phyloP scores from a whole-genome alignment of 2,113 vertebrate species.

The Halichoerus grypus region DNA sequence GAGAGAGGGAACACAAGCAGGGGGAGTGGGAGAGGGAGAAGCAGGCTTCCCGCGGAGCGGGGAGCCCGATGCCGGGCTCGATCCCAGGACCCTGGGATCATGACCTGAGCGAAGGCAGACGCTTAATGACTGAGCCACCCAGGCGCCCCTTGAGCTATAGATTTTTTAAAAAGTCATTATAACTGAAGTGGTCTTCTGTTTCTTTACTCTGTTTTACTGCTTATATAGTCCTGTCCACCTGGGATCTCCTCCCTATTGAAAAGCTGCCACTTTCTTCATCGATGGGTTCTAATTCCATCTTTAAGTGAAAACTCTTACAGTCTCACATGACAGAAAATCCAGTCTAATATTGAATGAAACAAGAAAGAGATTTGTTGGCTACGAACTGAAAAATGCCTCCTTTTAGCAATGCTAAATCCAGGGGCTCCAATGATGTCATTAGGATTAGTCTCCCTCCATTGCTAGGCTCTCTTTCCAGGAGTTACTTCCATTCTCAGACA shows the following conservation, averaged over 20 bases:
- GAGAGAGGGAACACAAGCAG: too few relatives aligned
- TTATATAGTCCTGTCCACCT: background rate
- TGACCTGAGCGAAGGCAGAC: too few relatives aligned
- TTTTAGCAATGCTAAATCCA: background rate
- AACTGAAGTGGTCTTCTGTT: background rate
- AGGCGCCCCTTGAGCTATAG: background rate
- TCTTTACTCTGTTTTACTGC: background rate
- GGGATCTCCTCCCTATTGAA: background rate
- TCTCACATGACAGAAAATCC: background rate
- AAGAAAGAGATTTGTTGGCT: background rate
- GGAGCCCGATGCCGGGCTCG: too few relatives aligned
- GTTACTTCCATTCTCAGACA: background rate
- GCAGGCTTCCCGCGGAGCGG: too few relatives aligned
- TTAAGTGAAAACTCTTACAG: background rate
- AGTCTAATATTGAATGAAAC: background rate
- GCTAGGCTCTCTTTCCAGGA: background rate
- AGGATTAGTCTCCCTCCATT: background rate
- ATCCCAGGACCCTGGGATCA: too few relatives aligned
- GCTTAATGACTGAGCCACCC: too few relatives aligned
- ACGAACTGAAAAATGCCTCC: background rate
- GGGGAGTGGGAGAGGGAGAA: too few relatives aligned
- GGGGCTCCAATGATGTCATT: background rate
- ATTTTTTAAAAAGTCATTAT: background rate
- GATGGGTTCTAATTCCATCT: background rate
- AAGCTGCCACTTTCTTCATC: background rate